Conservation (phyloP, 2,797 vertebrate genomes). For the Spheniscus humboldti region DNA sequence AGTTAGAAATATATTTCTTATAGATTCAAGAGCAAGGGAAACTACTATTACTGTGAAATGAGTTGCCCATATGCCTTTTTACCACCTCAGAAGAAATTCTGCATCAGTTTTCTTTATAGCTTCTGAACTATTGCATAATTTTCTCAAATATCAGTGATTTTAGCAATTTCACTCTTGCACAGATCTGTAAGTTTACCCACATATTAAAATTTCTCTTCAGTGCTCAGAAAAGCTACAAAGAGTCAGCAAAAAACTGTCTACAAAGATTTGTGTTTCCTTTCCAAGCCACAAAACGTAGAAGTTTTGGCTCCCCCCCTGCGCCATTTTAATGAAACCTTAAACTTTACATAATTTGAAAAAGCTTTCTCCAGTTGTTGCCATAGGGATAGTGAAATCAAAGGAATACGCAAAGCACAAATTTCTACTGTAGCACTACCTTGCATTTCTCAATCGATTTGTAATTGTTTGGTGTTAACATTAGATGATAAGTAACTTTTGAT, state of each 20-base stretch:
- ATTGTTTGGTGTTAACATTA: background rate
- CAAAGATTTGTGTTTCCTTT: slow-evolving; percentile 11
- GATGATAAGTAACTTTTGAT: background rate
- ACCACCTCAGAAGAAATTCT: background rate
- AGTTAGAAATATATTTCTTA: background rate
- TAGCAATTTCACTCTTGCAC: background rate
- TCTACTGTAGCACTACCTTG: background rate
- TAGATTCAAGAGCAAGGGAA: background rate
- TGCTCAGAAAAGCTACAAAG: background rate
- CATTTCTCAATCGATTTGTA: background rate
- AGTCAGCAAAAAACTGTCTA: slow-evolving; percentile 8
- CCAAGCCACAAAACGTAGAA: slow-evolving; percentile 20
- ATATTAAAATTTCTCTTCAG: background rate
- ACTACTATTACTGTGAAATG: background rate
- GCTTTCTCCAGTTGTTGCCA: background rate
- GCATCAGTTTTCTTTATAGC: background rate
- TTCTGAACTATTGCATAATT: background rate
- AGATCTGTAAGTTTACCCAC: background rate
- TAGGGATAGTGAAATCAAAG: background rate
- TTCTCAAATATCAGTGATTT: background rate
- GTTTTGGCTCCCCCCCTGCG: too few species aligned
- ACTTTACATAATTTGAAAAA: slow-evolving; percentile 12
- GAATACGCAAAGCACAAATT: background rate
- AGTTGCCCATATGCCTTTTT: background rate
- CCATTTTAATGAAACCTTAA: slow-evolving; percentile 30